Conservation (phyloP, 2,797 vertebrate species). For the Phrynocephalus forsythii region DNA sequence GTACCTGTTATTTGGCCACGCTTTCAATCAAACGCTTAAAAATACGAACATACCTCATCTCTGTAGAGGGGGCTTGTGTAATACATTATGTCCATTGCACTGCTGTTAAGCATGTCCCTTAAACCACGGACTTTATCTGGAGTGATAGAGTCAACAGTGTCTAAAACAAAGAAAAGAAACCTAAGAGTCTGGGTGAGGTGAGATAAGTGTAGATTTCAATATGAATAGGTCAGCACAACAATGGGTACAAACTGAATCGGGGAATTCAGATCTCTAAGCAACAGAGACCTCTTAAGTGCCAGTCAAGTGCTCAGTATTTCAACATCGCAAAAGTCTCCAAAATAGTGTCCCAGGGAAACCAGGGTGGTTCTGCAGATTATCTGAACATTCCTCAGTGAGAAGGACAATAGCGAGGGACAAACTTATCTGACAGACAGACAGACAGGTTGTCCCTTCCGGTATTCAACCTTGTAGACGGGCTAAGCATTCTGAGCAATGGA, state of each 20-base stretch:
- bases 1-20: neutral
- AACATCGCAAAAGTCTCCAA: neutral
- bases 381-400: neutral
- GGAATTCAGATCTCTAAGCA: constrained; percentile 14
- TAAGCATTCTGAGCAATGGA: neutral
- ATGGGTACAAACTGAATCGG: fast-evolving
- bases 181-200: neutral
- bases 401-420: neutral
- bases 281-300: neutral
- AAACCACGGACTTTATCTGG: constrained; percentile 96
- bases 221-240: fast-evolving
- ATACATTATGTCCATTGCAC: constrained; percentile 99
- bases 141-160: constrained; percentile 97
- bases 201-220: neutral
- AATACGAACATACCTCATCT: constrained; percentile 86
- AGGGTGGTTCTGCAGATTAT: too few species aligned
- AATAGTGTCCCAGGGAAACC: neutral
- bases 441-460: neutral
- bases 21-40: neutral
- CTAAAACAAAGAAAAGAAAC: constrained; percentile 71
- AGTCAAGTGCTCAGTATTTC: neutral
- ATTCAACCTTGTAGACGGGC: neutral
- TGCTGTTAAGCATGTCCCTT: constrained; percentile 97
- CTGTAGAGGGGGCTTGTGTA: constrained; percentile 98
- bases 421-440: neutral